Conservation (phyloP, 2,113 vertebrate species). For the Ramphastos sulfuratus region DNA sequence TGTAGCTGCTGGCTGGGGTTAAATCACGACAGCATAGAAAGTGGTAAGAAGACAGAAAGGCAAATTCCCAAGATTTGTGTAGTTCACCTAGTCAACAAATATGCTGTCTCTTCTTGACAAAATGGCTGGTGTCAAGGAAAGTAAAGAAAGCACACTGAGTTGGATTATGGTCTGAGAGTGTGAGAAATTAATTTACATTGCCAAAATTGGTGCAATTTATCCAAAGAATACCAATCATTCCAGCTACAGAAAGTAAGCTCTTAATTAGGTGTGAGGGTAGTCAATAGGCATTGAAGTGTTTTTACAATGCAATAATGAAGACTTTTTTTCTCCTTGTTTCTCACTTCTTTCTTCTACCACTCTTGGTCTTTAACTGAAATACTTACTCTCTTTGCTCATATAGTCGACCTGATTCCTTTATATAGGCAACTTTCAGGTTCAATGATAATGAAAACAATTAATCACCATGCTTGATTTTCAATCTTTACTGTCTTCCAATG, state of each 20-base stretch:
- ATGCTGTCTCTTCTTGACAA: neutral
- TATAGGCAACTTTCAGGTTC: conserved; percentile 66
- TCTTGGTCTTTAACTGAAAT: conserved; percentile 54
- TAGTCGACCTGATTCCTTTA: conserved; percentile 49
- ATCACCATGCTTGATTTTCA: conserved; percentile 65
- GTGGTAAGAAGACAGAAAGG: neutral
- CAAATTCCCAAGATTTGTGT: neutral
- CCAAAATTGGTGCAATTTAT: neutral
- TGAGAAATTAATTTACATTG: neutral
- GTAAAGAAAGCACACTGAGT: neutral
- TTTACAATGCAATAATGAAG: neutral
- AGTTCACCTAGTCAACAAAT: neutral
- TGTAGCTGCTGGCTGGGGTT: neutral
- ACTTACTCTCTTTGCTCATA: conserved; percentile 41
- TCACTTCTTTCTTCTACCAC: neutral
- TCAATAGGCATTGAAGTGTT: neutral
- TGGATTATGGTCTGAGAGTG: neutral
- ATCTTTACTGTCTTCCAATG: conserved; percentile 62
- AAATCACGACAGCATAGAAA: neutral
- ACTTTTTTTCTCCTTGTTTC: neutral
- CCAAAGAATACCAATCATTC: neutral
- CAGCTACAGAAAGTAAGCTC: neutral
- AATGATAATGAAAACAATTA: conserved; percentile 61
- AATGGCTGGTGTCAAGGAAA: neutral
- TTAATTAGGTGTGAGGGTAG: neutral